A percentile compares a stretch with the other conserved stretches of the same genome.
phyloP scores from a whole-genome alignment of 2,888 invertebrate genomes.

The Temnothorax unifasciatus region DNA sequence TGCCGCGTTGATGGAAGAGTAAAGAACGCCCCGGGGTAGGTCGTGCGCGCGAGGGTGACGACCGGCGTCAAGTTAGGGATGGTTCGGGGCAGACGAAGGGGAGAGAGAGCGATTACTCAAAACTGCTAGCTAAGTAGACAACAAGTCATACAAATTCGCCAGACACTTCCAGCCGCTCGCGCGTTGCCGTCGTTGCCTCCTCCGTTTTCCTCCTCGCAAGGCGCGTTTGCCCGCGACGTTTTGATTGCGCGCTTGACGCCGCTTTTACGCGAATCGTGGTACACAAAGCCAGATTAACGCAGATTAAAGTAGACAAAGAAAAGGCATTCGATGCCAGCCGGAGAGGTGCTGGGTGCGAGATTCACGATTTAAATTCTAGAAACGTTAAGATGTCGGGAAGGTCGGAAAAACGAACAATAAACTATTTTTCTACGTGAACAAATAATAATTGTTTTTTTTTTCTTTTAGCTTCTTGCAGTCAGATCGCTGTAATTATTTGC shows the following conservation, averaged over 20 bases:
- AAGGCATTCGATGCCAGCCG: neutral
- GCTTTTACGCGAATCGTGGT: slow-evolving; percentile 20
- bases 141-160: slow-evolving; percentile 51
- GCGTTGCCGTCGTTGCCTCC: neutral
- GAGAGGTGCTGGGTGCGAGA: neutral
- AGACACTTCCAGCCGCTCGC: slow-evolving; percentile 20
- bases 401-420: neutral
- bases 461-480: neutral
- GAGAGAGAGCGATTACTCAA: slow-evolving; percentile 49
- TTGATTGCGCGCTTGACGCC: slow-evolving; percentile 45
- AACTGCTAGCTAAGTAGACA: slow-evolving; percentile 50
- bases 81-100: slow-evolving; percentile 19
- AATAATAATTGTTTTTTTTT: neutral
- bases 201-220: neutral
- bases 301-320: slow-evolving; percentile 32
- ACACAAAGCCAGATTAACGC: slow-evolving; percentile 40
- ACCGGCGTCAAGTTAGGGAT: slow-evolving; percentile 32
- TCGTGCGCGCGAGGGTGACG: slow-evolving; percentile 48
- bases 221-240: slow-evolving; percentile 25
- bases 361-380: slow-evolving; percentile 20
- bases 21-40: slow-evolving; percentile 48
- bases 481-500: neutral
- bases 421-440: neutral
- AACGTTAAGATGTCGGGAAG: neutral
- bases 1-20: slow-evolving; percentile 48